A percentile compares a stretch with the other conserved stretches of the same genome.
Evolutionary conservation across 2,888 invertebrate genomes (phyloP).

Genomic region (Himalopsyche japonica): DNA sequence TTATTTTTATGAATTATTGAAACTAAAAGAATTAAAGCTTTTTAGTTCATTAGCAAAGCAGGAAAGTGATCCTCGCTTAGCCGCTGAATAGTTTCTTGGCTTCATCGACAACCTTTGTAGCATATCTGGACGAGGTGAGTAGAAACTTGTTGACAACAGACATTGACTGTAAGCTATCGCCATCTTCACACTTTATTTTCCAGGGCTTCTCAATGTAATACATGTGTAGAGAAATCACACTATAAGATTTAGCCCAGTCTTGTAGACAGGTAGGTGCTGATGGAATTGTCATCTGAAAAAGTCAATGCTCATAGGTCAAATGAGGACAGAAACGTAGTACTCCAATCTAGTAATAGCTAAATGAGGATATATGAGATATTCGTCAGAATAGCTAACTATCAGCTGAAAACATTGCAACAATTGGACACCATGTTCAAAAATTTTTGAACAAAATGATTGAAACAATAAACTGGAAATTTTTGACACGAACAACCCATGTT

Average conservation of each 20-base stretch:
- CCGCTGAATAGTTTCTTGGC: conserved; percentile 46
- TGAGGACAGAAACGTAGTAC: too few species aligned
- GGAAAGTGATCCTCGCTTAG: not conserved
- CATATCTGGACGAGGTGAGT: conserved; percentile 46
- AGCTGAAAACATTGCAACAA: too few species aligned
- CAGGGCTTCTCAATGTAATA: conserved; percentile 51
- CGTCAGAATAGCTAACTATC: too few species aligned
- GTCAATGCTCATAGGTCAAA: too few species aligned
- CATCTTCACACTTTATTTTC: conserved; percentile 47
- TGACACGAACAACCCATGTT: too few species aligned
- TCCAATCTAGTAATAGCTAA: too few species aligned
- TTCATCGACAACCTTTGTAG: conserved; percentile 47
- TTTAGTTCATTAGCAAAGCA: not conserved
- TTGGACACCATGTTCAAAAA: too few species aligned
- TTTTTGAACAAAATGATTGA: too few species aligned
- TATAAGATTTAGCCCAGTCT: conserved; percentile 45
- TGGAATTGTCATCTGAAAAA: conserved; percentile 46
- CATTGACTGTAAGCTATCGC: conserved; percentile 43
- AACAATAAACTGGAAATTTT: too few species aligned
- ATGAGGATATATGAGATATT: too few species aligned
- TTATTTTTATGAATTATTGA: not conserved
- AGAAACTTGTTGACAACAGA: conserved; percentile 42
- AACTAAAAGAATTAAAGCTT: not conserved
- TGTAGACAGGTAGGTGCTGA: conserved; percentile 47
- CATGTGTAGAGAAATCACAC: conserved; percentile 48